Percentiles rank a stretch among this genome's conserved stretches.
Conservation (phyloP, 2,797 vertebrate species). For the Jordanella pulchra region DNA sequence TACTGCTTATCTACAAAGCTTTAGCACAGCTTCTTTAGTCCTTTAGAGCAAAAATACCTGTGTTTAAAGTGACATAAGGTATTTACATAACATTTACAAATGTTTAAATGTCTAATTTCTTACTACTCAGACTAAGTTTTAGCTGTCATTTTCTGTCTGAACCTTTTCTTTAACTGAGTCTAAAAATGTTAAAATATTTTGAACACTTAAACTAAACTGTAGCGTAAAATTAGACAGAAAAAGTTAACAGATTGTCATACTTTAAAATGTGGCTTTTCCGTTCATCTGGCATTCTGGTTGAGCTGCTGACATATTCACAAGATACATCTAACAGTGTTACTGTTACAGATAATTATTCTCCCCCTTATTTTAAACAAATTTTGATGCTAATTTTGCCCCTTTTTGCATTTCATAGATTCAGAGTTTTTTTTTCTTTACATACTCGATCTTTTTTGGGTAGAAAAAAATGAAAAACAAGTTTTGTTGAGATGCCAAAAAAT, state of each 20-base stretch:
- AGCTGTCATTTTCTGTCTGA: background rate
- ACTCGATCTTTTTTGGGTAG: background rate
- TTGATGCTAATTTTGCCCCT: background rate
- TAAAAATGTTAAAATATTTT: background rate
- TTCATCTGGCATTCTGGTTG: background rate
- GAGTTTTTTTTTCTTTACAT: background rate
- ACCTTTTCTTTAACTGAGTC: background rate
- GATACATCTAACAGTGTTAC: background rate
- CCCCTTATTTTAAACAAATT: background rate
- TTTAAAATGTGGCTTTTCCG: background rate
- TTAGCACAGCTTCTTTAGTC: background rate
- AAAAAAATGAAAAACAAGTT: background rate
- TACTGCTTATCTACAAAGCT: background rate
- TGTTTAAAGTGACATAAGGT: background rate
- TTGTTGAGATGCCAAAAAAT: background rate
- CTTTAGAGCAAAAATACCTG: background rate
- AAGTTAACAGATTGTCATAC: background rate
- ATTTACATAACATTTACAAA: conserved; percentile 6
- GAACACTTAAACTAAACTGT: background rate
- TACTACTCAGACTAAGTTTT: background rate
- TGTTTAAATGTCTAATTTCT: background rate
- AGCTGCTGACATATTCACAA: background rate
- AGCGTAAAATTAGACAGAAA: background rate
- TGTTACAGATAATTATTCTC: background rate
- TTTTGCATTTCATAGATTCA: background rate